A percentile compares a stretch with the other conserved stretches of the same genome.
phyloP scores from a whole-genome alignment of 2,113 vertebrate species.

The Lanius collurio region DNA sequence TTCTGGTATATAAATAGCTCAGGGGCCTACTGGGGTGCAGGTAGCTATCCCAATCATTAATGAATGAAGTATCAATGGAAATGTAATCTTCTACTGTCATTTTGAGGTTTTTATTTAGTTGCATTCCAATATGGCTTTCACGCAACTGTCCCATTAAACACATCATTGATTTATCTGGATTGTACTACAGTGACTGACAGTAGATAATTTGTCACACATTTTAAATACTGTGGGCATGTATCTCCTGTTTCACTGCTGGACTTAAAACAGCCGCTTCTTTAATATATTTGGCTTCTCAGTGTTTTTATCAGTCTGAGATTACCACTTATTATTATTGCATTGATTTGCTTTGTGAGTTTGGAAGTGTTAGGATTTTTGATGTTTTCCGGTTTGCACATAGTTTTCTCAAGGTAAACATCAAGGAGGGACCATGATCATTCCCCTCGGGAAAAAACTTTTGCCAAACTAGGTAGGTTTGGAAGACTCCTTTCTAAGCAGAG shows the following conservation, averaged over 20 bases:
- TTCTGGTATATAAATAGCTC: background rate
- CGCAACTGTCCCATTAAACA: background rate
- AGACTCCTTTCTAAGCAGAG: background rate
- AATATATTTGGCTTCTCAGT: background rate
- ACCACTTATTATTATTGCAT: background rate
- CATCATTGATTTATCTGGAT: background rate
- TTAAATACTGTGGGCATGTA: background rate
- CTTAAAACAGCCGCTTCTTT: background rate
- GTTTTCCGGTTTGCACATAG: background rate
- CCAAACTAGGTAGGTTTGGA: background rate
- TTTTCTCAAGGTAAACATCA: background rate
- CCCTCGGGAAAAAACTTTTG: background rate
- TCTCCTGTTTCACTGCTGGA: background rate
- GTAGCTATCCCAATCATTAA: background rate
- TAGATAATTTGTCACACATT: background rate
- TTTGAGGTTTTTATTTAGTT: background rate
- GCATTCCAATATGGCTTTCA: background rate
- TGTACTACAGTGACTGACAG: background rate
- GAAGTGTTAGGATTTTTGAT: background rate
- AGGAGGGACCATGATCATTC: background rate
- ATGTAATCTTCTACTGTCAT: background rate
- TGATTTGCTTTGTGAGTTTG: background rate
- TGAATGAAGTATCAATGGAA: background rate
- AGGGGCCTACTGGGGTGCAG: background rate
- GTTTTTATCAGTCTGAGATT: background rate